Base-by-base conservation (phyloP, 2,888 invertebrate species). In the Thera britannica region DNA sequence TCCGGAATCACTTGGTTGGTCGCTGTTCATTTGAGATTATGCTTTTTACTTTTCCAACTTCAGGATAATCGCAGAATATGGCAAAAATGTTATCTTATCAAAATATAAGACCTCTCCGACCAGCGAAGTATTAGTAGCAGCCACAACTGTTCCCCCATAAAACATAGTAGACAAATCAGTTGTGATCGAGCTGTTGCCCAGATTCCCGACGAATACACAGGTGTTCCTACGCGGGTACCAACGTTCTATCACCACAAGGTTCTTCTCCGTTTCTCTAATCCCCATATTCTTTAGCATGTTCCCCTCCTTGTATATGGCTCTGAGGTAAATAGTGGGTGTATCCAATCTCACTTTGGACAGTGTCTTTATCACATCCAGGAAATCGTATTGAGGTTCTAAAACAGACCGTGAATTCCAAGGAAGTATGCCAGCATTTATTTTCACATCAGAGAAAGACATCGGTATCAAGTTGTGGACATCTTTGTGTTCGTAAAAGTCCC, bases 151-250 rank as follows among this genome's bases (percentile, higher is more conserved):
- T 0, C 97, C 97, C 60, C 97, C 96, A 81, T 97, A 97, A 83
- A 96, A 96, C 87, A 96, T 94, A 1, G 95, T 94, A 0, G 97
- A 96, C 66, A 97, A 91, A 88, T 97, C 97, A 62, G 96, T 95
- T 1, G 94, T 94, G 51, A 96, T 94, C 23, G 94, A 88, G 7
- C 83, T 84, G 51, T 84, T 90, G 0, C 96, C 96, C 2, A 97
- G 93, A 90, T 97, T 97, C 1, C 96, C 96, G 0, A 97, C 95
- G 69, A 96, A 95, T 0, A 97, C 96, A 81, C 96, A 97, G 0
- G 97, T 95, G 80, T 97, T 96, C 67, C 97, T 94, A 12, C 97
- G 94, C 0, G 97, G 97, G 86, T 96, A 97, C 94, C 96, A 96
- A 57, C 97, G 94, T 81, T 97, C 97, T 58, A 96, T 88, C 23